Evolutionary conservation across 2,888 invertebrate species (phyloP), one percentile per base, ranked within the genome.

Genomic region (Malthinus flaveolus): DNA sequence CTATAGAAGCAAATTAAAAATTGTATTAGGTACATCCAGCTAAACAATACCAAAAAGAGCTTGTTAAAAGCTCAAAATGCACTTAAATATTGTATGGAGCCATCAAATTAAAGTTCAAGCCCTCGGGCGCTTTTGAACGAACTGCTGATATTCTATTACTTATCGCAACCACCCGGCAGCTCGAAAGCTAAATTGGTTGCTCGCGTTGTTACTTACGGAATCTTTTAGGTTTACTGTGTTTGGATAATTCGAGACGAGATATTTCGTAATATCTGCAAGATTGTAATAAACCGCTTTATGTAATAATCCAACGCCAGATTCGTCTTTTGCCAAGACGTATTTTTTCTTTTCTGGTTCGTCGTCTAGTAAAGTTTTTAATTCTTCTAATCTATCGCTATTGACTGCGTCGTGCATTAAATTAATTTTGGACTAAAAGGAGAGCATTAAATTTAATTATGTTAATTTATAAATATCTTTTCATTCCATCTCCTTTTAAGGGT

Each of bases 221-320:
- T 92, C 91, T 65, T 83, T 86, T 63, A 87, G 80, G 44, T 85
- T 82, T 3, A 87, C 85, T 0, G 86, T 82, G 33, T 82, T 80
- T 0, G 90, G 89, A 75, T 85, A 87, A 70, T 85, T 83, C n/a
- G 81, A 79, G 1, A 88, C 82, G 1, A 93, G 82, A 82, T 88
- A 92, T 62, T 85, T 83, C 9, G 88, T 84, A 58, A 93, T 87
- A 62, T 89, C 87, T 66, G 82, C 84, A 70, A 87, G 85, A 73
- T 88, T 89, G 74, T 88, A 85, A 74, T 87, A 89, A 9, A 93
- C 86, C 0, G 92, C 91, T 69, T 92, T 92, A 76, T 93, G 93
- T 23, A 93, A 80, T 35, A 93, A 79, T 0, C 89, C 88, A 8
- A 85, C 85, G 0, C 90, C 90, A 0, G 86, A 83, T 49, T 85